Base-by-base conservation (phyloP, 2,113 vertebrate species). In the Siniperca knerii region DNA sequence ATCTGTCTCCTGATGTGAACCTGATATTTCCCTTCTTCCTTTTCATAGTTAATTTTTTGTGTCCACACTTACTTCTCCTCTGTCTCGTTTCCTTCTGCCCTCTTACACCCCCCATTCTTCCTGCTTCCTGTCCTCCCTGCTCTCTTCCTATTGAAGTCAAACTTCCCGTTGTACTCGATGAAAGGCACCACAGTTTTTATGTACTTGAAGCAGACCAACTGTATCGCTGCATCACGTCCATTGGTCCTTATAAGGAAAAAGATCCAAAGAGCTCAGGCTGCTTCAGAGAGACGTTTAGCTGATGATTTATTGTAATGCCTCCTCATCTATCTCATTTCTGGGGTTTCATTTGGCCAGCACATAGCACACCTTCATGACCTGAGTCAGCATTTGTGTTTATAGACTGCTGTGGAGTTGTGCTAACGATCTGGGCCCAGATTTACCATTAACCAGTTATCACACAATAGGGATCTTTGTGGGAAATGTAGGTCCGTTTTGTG, bases 201-300 rank as follows among this genome's bases (percentile, higher is more conserved):
- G 29, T n/a, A 58, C 68, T 66, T 84, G 54, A 70, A 69, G 79
- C 50, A 72, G 29, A 25, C 48, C 0, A 20, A 50, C 72, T 55
- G 64, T 54, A 80, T 50, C 6, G 11, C 81, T 64, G 57, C 66
- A 82, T 52, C 16, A 66, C 65, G 10, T 42, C 37, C 12, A 29
- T 80, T 85, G 78, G 66, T 35, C 81, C 77, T 77, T 88, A 78
- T 84, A 89, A 88, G 89, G 83, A 77, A 46, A 46, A 75, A 48
- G 23, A 89, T 84, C 33, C 77, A 75, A 66, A 72, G 62, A 62
- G 73, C 42, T 48, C 35, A 8, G 60, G n/a, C 73, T 66, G 54
- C 44, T 62, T 76, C 66, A 58, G 54, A 73, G 75, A 82, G 40
- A 73, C 89, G 71, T 81, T 90, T 77, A 74, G 35, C 73, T 79